phyloP scores from a whole-genome alignment of 37 sponge, comb jelly and placozoan genomes.

The Halisarca cf. caerulea region DNA sequence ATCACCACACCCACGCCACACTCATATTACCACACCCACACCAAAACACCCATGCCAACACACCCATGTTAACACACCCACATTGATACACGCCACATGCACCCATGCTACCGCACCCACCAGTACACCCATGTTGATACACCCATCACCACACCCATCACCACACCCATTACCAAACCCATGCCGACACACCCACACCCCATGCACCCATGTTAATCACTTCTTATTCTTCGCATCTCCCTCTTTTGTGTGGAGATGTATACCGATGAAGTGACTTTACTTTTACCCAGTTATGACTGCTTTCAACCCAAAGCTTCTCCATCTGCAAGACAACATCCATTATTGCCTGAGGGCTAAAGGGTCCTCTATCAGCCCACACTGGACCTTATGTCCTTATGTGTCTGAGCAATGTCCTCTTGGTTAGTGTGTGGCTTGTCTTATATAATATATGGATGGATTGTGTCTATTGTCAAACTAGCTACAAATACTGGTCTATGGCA shows the following conservation, averaged over 20 bases:
- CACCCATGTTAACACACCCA: too few species aligned
- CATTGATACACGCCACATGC: too few species aligned
- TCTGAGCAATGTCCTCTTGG: slow-evolving; percentile 50
- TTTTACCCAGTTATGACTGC: slow-evolving; percentile 59
- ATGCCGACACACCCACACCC: too few species aligned
- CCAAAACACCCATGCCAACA: too few species aligned
- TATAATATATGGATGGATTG: slow-evolving; percentile 36
- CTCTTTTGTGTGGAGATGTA: slow-evolving; percentile 63
- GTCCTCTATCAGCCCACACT: background rate
- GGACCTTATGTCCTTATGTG: slow-evolving; percentile 49
- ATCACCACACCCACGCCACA: too few species aligned
- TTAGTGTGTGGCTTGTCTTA: slow-evolving; percentile 53
- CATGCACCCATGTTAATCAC: background rate
- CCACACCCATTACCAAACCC: too few species aligned
- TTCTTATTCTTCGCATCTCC: slow-evolving; percentile 48
- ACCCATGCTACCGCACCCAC: too few species aligned
- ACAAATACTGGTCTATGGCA: too few species aligned
- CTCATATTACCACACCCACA: too few species aligned
- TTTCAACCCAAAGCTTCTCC: slow-evolving; percentile 55
- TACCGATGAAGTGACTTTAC: slow-evolving; percentile 67
- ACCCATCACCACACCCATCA: too few species aligned
- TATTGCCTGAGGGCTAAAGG: slow-evolving; percentile 29
- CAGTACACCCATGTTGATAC: too few species aligned
- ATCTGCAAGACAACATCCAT: slow-evolving; percentile 47
- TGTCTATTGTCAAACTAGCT: slow-evolving; percentile 32